Percentiles rank a stretch among this genome's conserved stretches.
Evolutionary conservation across 2,797 vertebrate genomes (phyloP).

Genomic region (Eulemur rubriventer): DNA sequence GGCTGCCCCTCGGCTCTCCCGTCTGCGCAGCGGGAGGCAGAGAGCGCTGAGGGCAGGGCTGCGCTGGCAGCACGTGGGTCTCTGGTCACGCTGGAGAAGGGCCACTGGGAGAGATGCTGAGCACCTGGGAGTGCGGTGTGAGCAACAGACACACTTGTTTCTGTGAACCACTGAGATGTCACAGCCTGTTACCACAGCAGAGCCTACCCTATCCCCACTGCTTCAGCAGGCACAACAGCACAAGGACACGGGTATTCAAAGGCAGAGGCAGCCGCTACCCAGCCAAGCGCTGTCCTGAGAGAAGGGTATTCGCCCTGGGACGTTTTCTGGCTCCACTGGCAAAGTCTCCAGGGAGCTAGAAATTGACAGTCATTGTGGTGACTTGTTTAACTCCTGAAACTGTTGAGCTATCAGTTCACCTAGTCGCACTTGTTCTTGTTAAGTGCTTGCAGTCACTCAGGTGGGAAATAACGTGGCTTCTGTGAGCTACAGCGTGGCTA

Average conservation of each 20-base stretch:
- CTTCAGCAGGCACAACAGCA: background rate
- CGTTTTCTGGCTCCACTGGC: background rate
- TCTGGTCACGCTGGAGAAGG: background rate
- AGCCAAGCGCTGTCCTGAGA: background rate
- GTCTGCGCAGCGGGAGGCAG: fast-evolving
- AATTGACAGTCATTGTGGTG: background rate
- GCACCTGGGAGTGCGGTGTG: background rate
- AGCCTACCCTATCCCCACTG: background rate
- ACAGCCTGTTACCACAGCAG: background rate
- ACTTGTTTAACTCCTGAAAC: background rate
- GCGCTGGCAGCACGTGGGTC: background rate
- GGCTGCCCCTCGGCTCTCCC: background rate
- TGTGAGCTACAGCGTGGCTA: background rate
- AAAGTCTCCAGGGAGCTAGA: background rate
- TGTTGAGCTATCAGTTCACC: background rate
- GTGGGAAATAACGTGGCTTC: background rate
- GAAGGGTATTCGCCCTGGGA: too few species aligned
- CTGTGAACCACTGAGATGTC: background rate
- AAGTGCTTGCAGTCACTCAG: background rate
- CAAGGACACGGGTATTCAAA: background rate
- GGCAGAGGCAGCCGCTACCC: background rate
- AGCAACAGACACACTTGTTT: background rate
- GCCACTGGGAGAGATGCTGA: background rate
- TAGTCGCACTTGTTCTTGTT: background rate
- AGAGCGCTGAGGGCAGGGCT: background rate